Evolutionary conservation across 2,888 invertebrate species (phyloP), one percentile per base, ranked within the genome.

Genomic region (Acrobasis consociella): DNA sequence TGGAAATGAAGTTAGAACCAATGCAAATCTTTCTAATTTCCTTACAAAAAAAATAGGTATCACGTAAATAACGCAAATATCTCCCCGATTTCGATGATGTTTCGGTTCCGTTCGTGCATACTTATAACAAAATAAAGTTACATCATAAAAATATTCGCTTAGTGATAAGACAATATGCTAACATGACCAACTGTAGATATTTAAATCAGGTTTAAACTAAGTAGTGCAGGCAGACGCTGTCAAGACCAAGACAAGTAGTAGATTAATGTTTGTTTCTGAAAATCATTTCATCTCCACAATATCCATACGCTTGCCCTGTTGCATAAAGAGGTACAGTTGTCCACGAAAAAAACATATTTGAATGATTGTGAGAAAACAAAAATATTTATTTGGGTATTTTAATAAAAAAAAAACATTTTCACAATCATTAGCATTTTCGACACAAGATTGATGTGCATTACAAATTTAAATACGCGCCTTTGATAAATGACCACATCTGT

Each of bases 241-340:
- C 69, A 70, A 67, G 70, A 68, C 66, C 71, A 78, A 81, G 80
- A 81, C 75, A 77, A 76, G 77, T 75, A 69, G 68, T 71, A 79
- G 79, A 86, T 82, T 80, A 80, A 78, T 81, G 76, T 67, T 68
- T 69, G 65, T 69, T 71, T 80, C 77, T 71, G 50, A 22, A 70
- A 83, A 79, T 72, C 78, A 68, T 70, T 76, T 79, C 73, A 73
- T 74, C 67, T 61, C 55, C 49, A 17, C 63, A 49, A 82, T 85
- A 81, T 78, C 42, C 83, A 87, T 86, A 76, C 64, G 77, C 83
- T 85, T 83, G 77, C 78, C 78, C 75, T 42, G 67, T 62, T 68
- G 83, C 72, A 85, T 82, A 83, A 80, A 73, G 72, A 76, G 71
- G 69, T 79, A 83, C 80, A 82, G 73, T 80, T 76, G 64, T 61